These are phyloP conservation scores for Leptinotarsa haldemani DNA, from an alignment of 2,888 invertebrate genomes.

Conservation along the genomic window DNA sequence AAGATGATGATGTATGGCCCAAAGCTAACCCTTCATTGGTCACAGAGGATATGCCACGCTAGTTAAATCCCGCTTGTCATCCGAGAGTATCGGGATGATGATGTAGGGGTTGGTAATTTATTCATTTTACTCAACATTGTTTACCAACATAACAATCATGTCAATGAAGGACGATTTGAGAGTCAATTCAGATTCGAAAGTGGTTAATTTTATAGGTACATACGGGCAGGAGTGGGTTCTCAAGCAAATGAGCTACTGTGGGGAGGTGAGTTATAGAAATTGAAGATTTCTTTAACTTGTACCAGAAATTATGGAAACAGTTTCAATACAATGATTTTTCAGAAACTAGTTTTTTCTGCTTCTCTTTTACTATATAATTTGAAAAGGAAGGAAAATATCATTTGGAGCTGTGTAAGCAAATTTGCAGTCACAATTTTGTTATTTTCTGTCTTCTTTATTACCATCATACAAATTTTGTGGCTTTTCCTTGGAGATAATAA, in stretches of 20 bases:
- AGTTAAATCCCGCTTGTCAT: slow-evolving; percentile 37
- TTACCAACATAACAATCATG: slow-evolving; percentile 38
- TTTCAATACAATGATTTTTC: neutral
- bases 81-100: slow-evolving; percentile 29
- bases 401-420: no score
- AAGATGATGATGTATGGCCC: slow-evolving; percentile 17
- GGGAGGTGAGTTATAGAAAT: neutral
- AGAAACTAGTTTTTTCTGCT: neutral
- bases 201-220: slow-evolving; percentile 12
- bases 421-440: no score
- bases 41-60: slow-evolving; percentile 34
- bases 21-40: slow-evolving; percentile 28
- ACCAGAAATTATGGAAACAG: neutral
- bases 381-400: no score
- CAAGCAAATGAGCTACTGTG: neutral
- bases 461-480: no score
- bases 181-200: slow-evolving; percentile 17
- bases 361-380: no score
- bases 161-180: slow-evolving; percentile 34
- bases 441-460: no score
- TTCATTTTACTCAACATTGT: slow-evolving; percentile 39
- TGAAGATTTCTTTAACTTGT: neutral
- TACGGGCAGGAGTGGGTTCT: neutral
- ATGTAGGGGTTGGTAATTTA: slow-evolving; percentile 38
- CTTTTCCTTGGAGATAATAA: no score